Evolutionary conservation across 1,140 invertebrate species (phyloP), one percentile per base, ranked within the genome.

Genomic region (Drosophila bocqueti): DNA sequence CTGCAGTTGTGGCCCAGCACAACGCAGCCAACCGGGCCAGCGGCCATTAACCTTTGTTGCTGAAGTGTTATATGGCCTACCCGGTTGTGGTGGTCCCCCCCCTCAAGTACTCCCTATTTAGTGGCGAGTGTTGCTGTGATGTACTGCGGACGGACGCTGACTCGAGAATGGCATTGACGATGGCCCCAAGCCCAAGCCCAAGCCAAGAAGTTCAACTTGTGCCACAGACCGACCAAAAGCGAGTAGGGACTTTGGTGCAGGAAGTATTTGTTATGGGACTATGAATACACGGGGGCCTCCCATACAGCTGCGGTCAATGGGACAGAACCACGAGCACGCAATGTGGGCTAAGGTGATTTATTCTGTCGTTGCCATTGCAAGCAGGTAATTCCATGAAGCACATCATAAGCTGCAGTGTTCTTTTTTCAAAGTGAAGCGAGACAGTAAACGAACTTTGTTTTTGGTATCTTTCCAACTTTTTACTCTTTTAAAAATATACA

Each of bases 131-230:
- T 57, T 57, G 73, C 54, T 46, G 34, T 42, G 74, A 45, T 45
- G 63, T 54, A 62, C 75, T 69, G 36, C 74, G 74, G 64, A 55
- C 45, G 45, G 42, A 71, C 10, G 24, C 52, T 59, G 75, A 31
- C 57, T 77, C 43, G 38, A 54, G 49, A 76, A 60, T 66, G 73
- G 72, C 73, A 76, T 76, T 67, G 73, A 59, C 54, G 60, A 36
- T 76, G 50, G 73, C 69, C 66, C 73, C 40, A 76, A 76, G 50
- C 47, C 29, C 40, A 76, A 76, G 50, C 47, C 29, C 57, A 76
- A 45, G 60, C 71, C 74, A 52, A 76, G 64, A 77, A 69, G 75
- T 77, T 77, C 75, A 61, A 77, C 68, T 66, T 76, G 61, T 76
- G 72, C 61, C 74, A 50, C 59, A 21, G 49, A 73, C 24, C 26